These are phyloP conservation scores for Cheilosia impressa DNA, from an alignment of 2,888 invertebrate species.

Conservation along the genomic window DNA sequence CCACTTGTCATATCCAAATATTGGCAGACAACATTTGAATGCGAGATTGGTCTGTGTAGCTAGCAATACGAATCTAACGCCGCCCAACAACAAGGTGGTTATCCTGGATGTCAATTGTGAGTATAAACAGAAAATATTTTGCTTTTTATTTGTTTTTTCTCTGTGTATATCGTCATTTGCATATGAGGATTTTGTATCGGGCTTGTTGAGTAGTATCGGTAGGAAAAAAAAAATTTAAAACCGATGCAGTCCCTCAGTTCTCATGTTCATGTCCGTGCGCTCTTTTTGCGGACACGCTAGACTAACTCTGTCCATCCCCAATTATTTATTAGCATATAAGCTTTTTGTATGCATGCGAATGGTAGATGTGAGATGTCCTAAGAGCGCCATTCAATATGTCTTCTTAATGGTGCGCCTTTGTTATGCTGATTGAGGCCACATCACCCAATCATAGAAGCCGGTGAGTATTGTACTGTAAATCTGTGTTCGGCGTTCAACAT, in stretches of 20 bases:
- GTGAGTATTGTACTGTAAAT: conserved; percentile 37
- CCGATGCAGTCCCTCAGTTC: not conserved
- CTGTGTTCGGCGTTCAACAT: not conserved
- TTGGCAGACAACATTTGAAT: conserved; percentile 93
- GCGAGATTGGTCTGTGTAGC: conserved; percentile 94
- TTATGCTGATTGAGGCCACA: conserved; percentile 68
- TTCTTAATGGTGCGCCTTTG: conserved; percentile 67
- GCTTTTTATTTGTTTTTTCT: conserved; percentile 3
- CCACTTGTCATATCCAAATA: conserved; percentile 90
- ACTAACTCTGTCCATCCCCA: conserved; percentile 27
- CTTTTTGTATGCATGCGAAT: conserved; percentile 51
- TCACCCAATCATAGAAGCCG: conserved; percentile 51
- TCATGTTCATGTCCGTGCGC: not conserved
- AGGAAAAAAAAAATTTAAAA: not conserved
- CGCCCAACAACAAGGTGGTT: conserved; percentile 90
- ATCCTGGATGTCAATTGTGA: conserved; percentile 94
- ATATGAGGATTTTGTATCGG: conserved; percentile 15
- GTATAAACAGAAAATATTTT: conserved; percentile 83
- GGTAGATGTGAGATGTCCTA: conserved; percentile 18
- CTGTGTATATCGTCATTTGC: conserved; percentile 13
- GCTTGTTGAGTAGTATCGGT: too few species aligned
- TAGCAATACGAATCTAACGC: conserved; percentile 92
- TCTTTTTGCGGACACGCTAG: not conserved
- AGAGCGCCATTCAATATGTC: conserved; percentile 56
- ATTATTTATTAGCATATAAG: conserved; percentile 72